These are phyloP conservation scores for Drosophila peninsularis DNA, from an alignment of 2,888 invertebrate genomes.

Conservation along the genomic window DNA sequence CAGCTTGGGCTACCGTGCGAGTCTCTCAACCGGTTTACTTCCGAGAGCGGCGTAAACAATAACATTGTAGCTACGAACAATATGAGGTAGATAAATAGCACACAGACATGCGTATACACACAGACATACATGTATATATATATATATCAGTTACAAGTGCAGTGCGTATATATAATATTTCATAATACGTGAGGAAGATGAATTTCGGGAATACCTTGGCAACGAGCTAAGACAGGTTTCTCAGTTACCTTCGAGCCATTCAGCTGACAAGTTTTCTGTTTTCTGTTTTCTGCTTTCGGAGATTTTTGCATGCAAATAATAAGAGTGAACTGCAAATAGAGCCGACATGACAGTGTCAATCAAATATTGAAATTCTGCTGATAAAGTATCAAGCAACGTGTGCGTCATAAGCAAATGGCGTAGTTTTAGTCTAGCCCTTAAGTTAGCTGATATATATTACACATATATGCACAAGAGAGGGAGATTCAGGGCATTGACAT, in stretches of 20 bases:
- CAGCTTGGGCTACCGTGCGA: slow-evolving; percentile 19
- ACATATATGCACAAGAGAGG: neutral
- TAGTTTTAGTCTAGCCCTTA: slow-evolving; percentile 37
- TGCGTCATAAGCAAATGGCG: slow-evolving; percentile 34
- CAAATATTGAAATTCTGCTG: slow-evolving; percentile 53
- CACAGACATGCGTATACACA: neutral
- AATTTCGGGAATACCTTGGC: slow-evolving; percentile 6
- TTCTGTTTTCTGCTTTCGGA: slow-evolving; percentile 18
- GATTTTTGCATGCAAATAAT: slow-evolving; percentile 39
- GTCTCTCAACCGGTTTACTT: slow-evolving; percentile 58
- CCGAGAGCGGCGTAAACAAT: slow-evolving; percentile 29
- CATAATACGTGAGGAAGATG: slow-evolving; percentile 5
- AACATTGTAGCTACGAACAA: no score
- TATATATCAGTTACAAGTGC: slow-evolving; percentile 11
- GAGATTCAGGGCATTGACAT: slow-evolving; percentile 45
- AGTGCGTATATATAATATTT: slow-evolving; percentile 5
- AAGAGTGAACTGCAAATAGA: slow-evolving; percentile 35
- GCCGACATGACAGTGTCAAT: slow-evolving; percentile 42
- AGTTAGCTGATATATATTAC: neutral
- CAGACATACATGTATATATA: neutral
- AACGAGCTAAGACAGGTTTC: neutral
- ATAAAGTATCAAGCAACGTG: slow-evolving; percentile 21
- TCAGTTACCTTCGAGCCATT: neutral
- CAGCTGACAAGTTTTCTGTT: slow-evolving; percentile 12
- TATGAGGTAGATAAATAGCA: slow-evolving; percentile 10